Evolutionary conservation across 2,888 invertebrate species (phyloP), one percentile per base, ranked within the genome.

Genomic region (Acleris holmiana): DNA sequence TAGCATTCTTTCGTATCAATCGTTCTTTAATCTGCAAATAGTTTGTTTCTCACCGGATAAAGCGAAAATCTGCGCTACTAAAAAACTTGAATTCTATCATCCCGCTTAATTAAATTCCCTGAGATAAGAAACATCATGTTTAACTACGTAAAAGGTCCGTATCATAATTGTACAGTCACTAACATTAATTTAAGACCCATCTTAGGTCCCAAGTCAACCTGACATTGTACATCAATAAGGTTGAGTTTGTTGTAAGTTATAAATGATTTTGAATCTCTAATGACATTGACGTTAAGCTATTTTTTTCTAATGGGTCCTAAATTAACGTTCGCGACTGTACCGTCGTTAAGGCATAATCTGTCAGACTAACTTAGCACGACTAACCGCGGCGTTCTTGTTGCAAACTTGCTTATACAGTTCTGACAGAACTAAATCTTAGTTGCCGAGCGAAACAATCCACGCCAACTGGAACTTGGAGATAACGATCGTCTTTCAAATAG

Each of bases 361-460:
- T 65, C 67, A 66, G 65, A 69, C 67, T 53, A 69, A 69, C 65
- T 69, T 68, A 61, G 61, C 64, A 62, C 67, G 65, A 59, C 59
- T 60, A 66, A 67, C 69, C 67, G 57, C 66, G 6, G 54, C 48
- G 65, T 64, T 66, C 66, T 69, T 67, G 62, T 68, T 67, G 56
- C 46, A 54, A 69, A 67, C 68, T 69, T 67, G 59, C 66, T 61
- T 57, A 59, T 58, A 66, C 50, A 68, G 58, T 65, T 67, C 61
- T 54, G 68, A 68, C 67, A 60, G 68, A 61, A 67, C 68, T 68
- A 65, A 68, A 69, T 62, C 64, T 60, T 53, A 63, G 68, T 68
- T 63, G 60, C 53, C 46, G 25, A 29, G 51, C 51, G 66, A 59
- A 56, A 66, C 58, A 61, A 67, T 59, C 62, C 49, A 48, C 46